Evolutionary conservation across 2,888 invertebrate species (phyloP).

Genomic region (Eristalinus aeneus): DNA sequence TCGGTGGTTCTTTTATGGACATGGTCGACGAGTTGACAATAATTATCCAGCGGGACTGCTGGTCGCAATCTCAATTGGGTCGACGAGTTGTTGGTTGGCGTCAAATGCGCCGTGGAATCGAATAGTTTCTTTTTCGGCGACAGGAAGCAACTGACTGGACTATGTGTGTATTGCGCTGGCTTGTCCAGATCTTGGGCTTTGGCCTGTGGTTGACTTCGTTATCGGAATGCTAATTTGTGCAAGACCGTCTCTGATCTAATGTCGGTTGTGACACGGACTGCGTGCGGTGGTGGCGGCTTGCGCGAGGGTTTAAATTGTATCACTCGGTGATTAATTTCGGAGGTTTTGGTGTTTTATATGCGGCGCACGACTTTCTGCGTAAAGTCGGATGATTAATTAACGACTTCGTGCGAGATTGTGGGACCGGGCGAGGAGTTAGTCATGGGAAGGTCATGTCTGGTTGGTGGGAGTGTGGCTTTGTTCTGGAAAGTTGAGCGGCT

Average conservation of each 20-base stretch:
- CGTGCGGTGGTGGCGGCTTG: not conserved
- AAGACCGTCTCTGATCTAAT: not conserved
- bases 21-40: conserved; percentile 40
- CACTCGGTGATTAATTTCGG: conserved; percentile 9
- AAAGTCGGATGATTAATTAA: conserved; percentile 8
- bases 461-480: not conserved
- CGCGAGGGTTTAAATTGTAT: conserved; percentile 1
- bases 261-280: not conserved
- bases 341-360: conserved; percentile 2
- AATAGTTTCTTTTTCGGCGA: not conserved
- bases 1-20: conserved; percentile 6
- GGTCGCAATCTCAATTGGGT: conserved; percentile 41
- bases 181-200: not conserved
- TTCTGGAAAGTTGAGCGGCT: not conserved
- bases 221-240: conserved; percentile 2
- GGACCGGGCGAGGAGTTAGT: not conserved
- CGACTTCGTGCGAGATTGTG: conserved; percentile 1
- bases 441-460: not conserved
- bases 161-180: too few species aligned
- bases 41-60: conserved; percentile 29
- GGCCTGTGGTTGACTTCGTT: not conserved
- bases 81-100: not conserved
- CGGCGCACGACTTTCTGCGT: conserved; percentile 9
- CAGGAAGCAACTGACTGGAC: not conserved
- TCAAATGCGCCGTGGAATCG: conserved; percentile 20